phyloP scores from a whole-genome alignment of 2,888 invertebrate genomes.

The Troides oblongomaculatus region DNA sequence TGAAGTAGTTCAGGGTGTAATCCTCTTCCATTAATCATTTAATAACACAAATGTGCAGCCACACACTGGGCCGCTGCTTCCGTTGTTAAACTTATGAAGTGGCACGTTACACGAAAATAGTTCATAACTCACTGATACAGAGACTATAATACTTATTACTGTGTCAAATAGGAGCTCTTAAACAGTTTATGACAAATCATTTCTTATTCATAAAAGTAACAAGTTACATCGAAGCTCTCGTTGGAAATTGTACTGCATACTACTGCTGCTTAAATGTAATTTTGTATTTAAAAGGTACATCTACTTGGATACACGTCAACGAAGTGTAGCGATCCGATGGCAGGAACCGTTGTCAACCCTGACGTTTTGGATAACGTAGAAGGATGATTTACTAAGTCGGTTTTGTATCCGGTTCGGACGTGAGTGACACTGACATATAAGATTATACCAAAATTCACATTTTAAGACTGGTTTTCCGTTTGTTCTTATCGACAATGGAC shows the following conservation, averaged over 20 bases:
- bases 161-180: slow-evolving; percentile 20
- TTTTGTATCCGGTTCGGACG: slow-evolving; percentile 45
- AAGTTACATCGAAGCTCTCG: slow-evolving; percentile 43
- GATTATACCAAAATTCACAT: slow-evolving; percentile 24
- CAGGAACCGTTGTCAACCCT: slow-evolving; percentile 75
- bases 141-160: slow-evolving; percentile 17
- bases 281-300: slow-evolving; percentile 36
- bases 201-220: slow-evolving; percentile 48
- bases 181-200: slow-evolving; percentile 30
- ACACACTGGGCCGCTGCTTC: slow-evolving; percentile 77
- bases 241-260: slow-evolving; percentile 44
- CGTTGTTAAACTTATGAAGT: slow-evolving; percentile 44
- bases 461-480: slow-evolving; percentile 24
- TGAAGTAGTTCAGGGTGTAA: slow-evolving; percentile 42
- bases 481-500: too few species aligned
- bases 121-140: slow-evolving; percentile 18
- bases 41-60: slow-evolving; percentile 78
- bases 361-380: slow-evolving; percentile 73
- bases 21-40: slow-evolving; percentile 79
- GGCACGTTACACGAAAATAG: slow-evolving; percentile 26
- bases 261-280: slow-evolving; percentile 37
- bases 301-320: slow-evolving; percentile 51
- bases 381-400: slow-evolving; percentile 68
- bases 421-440: slow-evolving; percentile 44
- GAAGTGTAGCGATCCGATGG: slow-evolving; percentile 66